These are phyloP conservation scores for Mercenaria mercenaria DNA, from an alignment of 1,140 invertebrate genomes.

Conservation along the genomic window DNA sequence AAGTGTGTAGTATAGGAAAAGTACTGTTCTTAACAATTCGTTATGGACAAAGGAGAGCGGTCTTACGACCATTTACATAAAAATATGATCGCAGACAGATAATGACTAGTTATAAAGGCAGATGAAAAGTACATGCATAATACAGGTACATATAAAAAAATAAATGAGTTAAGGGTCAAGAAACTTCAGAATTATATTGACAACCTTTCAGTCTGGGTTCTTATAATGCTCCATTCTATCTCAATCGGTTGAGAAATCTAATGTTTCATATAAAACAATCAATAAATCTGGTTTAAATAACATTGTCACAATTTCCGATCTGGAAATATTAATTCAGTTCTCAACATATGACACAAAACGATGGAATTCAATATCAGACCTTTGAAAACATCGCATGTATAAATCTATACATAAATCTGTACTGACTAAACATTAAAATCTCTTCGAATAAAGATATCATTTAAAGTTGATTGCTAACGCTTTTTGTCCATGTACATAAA, in stretches of 20 bases:
- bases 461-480: slow-evolving; percentile 8
- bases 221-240: background rate
- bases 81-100: background rate
- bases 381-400: slow-evolving; percentile 6
- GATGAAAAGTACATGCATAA: background rate
- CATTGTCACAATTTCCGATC: slow-evolving; percentile 54
- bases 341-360: slow-evolving; percentile 32
- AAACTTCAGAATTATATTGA: background rate
- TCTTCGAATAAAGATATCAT: slow-evolving; percentile 19
- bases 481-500: slow-evolving; percentile 43
- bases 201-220: background rate
- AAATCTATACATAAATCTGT: background rate
- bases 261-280: slow-evolving; percentile 52
- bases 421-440: slow-evolving; percentile 14
- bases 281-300: slow-evolving; percentile 41
- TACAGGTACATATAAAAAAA: background rate
- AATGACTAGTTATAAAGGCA: background rate
- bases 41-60: background rate
- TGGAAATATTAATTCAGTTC: slow-evolving; percentile 48
- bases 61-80: too few species aligned
- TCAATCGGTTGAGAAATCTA: slow-evolving; percentile 41
- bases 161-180: slow-evolving; percentile 7
- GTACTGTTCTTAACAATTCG: background rate
- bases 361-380: slow-evolving; percentile 13
- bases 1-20: background rate